Conservation (phyloP, 1,140 invertebrate genomes). For the Drosophila tani region DNA sequence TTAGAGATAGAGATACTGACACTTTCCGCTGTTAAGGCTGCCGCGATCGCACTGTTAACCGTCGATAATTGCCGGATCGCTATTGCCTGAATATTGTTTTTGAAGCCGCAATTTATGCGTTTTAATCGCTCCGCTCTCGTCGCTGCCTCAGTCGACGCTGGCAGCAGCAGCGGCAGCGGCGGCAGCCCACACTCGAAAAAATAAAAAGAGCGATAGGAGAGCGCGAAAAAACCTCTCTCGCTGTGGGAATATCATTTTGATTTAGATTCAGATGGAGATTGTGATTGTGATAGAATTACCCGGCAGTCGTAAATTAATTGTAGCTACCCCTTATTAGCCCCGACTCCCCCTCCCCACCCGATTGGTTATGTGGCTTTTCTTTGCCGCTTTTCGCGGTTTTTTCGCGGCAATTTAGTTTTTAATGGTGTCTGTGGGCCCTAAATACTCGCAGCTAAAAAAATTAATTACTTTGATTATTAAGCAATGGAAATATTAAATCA, state of each 20-base stretch:
- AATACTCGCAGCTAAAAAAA: constrained; percentile 8
- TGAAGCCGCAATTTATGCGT: constrained; percentile 60
- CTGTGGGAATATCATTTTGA: constrained; percentile 21
- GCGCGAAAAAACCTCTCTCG: neutral
- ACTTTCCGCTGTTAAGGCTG: constrained; percentile 27
- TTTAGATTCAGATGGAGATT: constrained; percentile 14
- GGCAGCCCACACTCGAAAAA: constrained; percentile 21
- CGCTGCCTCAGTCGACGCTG: constrained; percentile 21
- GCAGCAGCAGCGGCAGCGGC: constrained; percentile 8
- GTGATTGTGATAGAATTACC: constrained; percentile 43
- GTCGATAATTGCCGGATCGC: constrained; percentile 66
- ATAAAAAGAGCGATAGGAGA: neutral
- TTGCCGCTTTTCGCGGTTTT: neutral
- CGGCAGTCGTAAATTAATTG: constrained; percentile 47
- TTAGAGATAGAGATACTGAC: constrained; percentile 5
- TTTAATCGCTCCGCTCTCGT: constrained; percentile 56
- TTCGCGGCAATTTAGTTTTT: constrained; percentile 24
- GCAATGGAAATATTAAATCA: neutral
- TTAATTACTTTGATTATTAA: neutral
- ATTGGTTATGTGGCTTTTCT: constrained; percentile 21
- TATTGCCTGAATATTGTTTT: constrained; percentile 64
- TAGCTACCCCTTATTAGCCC: constrained; percentile 6
- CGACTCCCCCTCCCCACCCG: neutral
- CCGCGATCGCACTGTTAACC: constrained; percentile 48
- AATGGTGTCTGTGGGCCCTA: constrained; percentile 43